Evolutionary conservation across 1,140 invertebrate species (phyloP), one percentile per base, ranked within the genome.

Genomic region (Brachionus rotundiformis): DNA sequence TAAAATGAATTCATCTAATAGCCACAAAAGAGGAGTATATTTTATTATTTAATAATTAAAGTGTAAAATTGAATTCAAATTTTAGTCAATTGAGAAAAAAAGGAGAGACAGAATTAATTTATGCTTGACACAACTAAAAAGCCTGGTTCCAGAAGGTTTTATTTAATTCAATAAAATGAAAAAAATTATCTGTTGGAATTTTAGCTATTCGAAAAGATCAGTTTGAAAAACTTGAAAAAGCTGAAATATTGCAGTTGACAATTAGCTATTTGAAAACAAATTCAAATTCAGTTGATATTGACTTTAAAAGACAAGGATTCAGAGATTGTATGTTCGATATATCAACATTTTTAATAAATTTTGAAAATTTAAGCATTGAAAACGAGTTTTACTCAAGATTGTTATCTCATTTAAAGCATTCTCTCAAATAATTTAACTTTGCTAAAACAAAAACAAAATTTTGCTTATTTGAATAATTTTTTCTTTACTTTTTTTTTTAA

Each of bases 221-320:
- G 13, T 25, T 73, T 44, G 36, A 73, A 73, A 73, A 73, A 11
- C 6, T 73, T 3, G 68, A 73, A 44, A 73, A 73, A 73, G 68
- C 68, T 25, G 68, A 73, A 16, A 73, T 73, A 39, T 25, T 73
- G 10, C n/a, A 73, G 11, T 6, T 73, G 16, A 73, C 68, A 47
- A 44, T 44, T 23, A 25, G 8, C 19, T 41, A 47, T 73, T 41
- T 73, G 19, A 41, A 41, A 44, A 8, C 36, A 25, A 23, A 44
- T 11, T 13, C 16, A 47, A 44, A 41, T n/a, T 7, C 11, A 13
- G 16, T 23, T 16, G 16, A 73, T 41, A 11, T 73, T 11, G 25
- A 73, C 19, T 73, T 41, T 44, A 73, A 31, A 44, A 41, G 41
- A 73, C 33, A 44, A 44, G 68, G 68, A 4, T 73, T 73, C n/a